phyloP scores from a whole-genome alignment of 2,113 vertebrate genomes.

The Delphinapterus leucas region DNA sequence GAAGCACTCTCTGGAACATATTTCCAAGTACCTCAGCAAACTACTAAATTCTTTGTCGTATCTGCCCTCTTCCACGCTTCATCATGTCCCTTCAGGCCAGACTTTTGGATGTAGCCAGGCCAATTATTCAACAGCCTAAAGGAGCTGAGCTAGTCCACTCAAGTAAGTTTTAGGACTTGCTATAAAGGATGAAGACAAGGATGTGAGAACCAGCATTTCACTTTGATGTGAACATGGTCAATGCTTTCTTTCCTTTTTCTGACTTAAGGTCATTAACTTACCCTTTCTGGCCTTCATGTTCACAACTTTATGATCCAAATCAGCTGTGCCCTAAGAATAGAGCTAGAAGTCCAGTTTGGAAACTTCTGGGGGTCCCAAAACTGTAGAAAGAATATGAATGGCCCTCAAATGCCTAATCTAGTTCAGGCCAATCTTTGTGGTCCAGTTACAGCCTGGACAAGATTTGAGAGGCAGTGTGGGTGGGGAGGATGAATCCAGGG shows the following conservation, averaged over 20 bases:
- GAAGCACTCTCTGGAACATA: not conserved
- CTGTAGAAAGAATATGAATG: not conserved
- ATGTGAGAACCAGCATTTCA: not conserved
- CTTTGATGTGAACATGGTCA: not conserved
- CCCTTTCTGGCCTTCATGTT: not conserved
- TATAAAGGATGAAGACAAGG: not conserved
- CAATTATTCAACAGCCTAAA: not conserved
- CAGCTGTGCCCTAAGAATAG: not conserved
- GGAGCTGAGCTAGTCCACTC: not conserved
- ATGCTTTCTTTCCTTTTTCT: not conserved
- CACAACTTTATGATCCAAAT: not conserved
- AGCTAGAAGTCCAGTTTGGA: not conserved
- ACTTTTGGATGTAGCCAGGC: not conserved
- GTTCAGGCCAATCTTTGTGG: not conserved
- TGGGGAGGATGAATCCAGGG: not conserved
- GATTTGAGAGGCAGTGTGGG: not conserved
- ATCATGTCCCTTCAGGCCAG: not conserved
- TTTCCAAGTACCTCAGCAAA: not conserved
- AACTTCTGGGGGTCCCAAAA: not conserved
- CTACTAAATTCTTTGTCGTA: not conserved
- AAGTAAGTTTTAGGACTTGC: not conserved
- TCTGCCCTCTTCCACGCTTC: not conserved
- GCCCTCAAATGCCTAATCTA: not conserved
- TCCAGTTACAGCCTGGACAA: not conserved
- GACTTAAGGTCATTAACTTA: not conserved